phyloP scores from a whole-genome alignment of 35 echinoderm and acorn worm genomes.

The Ptychodera flava region DNA sequence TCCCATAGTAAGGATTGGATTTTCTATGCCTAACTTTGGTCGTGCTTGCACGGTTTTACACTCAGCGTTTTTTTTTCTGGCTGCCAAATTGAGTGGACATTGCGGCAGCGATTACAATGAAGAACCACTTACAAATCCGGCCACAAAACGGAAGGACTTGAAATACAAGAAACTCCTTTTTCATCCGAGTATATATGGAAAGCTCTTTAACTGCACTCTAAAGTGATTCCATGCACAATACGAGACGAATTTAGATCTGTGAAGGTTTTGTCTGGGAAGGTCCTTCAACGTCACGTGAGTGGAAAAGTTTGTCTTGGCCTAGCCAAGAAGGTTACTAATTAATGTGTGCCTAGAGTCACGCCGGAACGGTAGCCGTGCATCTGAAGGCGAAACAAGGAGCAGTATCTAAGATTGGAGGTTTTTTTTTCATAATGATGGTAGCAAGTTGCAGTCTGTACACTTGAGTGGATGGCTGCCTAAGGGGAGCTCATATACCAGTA shows the following conservation, averaged over 20 bases:
- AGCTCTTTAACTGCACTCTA: neutral
- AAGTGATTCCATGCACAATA: neutral
- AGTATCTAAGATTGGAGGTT: neutral
- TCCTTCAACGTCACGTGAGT: neutral
- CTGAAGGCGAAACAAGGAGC: neutral
- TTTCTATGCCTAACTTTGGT: neutral
- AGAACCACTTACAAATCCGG: neutral
- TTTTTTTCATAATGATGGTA: neutral
- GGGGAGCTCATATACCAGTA: too few relatives aligned
- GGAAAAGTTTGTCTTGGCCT: neutral
- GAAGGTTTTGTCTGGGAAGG: too few relatives aligned
- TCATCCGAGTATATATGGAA: neutral
- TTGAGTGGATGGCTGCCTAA: too few relatives aligned
- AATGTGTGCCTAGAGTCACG: neutral
- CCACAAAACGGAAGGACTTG: neutral
- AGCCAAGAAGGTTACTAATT: neutral
- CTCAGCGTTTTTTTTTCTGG: neutral
- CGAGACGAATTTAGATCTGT: too few relatives aligned
- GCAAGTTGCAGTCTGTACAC: neutral
- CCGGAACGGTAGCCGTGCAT: neutral
- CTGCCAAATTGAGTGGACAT: too few relatives aligned
- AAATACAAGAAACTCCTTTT: neutral
- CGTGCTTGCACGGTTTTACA: neutral
- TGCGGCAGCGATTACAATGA: too few relatives aligned
- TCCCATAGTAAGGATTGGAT: neutral